phyloP scores from a whole-genome alignment of 2,797 vertebrate genomes.

The Pangasius djambal region DNA sequence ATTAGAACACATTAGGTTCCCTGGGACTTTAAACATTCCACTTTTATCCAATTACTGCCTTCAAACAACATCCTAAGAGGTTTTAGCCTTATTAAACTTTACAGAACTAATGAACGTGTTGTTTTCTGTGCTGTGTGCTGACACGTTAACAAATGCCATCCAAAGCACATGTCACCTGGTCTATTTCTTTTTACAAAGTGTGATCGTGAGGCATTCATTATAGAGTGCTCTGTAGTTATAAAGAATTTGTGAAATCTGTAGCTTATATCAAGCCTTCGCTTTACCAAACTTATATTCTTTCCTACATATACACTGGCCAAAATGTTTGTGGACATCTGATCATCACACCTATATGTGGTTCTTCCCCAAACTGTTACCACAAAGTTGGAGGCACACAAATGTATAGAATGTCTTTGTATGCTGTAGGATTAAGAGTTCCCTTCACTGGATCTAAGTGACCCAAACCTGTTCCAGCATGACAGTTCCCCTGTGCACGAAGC shows the following conservation, averaged over 20 bases:
- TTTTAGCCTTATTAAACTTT: conserved; percentile 25
- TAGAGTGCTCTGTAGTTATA: neutral
- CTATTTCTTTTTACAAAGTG: neutral
- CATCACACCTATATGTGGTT: neutral
- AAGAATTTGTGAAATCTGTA: neutral
- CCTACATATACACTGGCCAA: neutral
- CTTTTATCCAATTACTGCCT: conserved; percentile 20
- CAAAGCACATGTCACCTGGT: neutral
- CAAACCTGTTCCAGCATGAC: neutral
- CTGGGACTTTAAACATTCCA: conserved; percentile 18
- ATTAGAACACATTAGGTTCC: conserved; percentile 30
- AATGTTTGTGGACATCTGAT: neutral
- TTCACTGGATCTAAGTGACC: neutral
- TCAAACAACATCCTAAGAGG: conserved; percentile 17
- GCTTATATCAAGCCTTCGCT: neutral
- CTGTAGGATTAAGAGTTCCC: neutral
- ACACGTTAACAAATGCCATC: neutral
- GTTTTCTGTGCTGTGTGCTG: neutral
- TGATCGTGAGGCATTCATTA: neutral
- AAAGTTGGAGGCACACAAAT: no score
- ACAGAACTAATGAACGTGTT: neutral
- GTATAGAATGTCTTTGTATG: neutral
- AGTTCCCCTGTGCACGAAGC: neutral
- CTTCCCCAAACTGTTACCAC: neutral
- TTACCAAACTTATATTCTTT: neutral